phyloP scores from a whole-genome alignment of 1,140 invertebrate species.

The Caenorhabditis inopinata region DNA sequence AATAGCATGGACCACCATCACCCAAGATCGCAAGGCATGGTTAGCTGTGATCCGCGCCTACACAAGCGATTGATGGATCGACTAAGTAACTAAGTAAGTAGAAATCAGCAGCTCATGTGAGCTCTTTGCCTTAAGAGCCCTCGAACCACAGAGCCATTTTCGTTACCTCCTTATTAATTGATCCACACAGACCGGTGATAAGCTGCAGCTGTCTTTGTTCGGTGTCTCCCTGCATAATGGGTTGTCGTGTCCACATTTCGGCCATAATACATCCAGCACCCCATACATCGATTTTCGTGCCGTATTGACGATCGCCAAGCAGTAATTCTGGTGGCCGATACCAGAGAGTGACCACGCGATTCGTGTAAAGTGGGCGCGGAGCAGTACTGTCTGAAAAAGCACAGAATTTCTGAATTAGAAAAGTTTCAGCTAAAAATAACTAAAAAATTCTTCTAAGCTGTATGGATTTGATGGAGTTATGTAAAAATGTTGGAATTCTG shows the following conservation, averaged over 20 bases:
- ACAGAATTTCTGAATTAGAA: conserved; percentile 16
- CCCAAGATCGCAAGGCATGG: too few species aligned
- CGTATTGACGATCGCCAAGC: conserved; percentile 81
- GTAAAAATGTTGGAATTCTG: too few species aligned
- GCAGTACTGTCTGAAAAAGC: conserved; percentile 29
- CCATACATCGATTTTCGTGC: conserved; percentile 95
- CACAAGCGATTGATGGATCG: too few species aligned
- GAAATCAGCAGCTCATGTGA: too few species aligned
- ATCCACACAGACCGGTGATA: conserved; percentile 93
- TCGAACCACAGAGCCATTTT: background rate
- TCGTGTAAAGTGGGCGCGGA: conserved; percentile 77
- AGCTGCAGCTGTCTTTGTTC: conserved; percentile 92
- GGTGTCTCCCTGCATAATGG: conserved; percentile 81
- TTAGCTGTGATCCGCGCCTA: too few species aligned
- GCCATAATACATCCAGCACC: conserved; percentile 98
- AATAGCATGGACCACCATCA: too few species aligned
- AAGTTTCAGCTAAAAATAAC: too few species aligned
- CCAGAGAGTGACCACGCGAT: conserved; percentile 95
- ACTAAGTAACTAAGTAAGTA: too few species aligned
- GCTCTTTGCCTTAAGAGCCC: background rate
- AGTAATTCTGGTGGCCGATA: conserved; percentile 87
- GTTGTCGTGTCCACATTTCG: conserved; percentile 92
- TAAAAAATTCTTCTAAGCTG: too few species aligned
- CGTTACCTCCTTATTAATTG: conserved; percentile 78
- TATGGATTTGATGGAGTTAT: too few species aligned